These are phyloP conservation scores for Macropus fuliginosus DNA, from an alignment of 2,797 vertebrate species.

Conservation along the genomic window DNA sequence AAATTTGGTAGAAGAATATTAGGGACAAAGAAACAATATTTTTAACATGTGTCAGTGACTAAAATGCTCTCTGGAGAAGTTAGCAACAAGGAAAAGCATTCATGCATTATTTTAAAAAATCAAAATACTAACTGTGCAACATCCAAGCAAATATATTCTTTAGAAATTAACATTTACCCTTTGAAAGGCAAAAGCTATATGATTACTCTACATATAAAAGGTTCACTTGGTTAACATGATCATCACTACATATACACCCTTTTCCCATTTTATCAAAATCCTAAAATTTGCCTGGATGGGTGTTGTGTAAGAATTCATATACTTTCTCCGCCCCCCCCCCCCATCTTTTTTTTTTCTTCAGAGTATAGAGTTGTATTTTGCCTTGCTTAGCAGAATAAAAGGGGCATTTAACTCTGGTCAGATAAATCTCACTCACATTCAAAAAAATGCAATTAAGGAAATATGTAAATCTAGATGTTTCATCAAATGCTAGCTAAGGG, in stretches of 20 bases:
- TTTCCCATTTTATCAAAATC: conserved; percentile 66
- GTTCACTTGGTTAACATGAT: not conserved
- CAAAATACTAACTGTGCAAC: conserved; percentile 73
- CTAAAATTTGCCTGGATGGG: conserved; percentile 63
- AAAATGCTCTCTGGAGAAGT: conserved; percentile 70
- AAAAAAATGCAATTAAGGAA: conserved; percentile 89
- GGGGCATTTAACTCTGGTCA: conserved; percentile 86
- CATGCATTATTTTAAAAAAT: conserved; percentile 64
- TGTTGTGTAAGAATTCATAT: conserved; percentile 72
- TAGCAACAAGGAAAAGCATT: conserved; percentile 71
- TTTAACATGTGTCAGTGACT: conserved; percentile 47
- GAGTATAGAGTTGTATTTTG: conserved; percentile 80
- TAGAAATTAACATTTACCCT: conserved; percentile 64
- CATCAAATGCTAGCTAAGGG: conserved; percentile 87
- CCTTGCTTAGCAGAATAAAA: conserved; percentile 82
- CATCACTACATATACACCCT: not conserved
- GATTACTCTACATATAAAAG: not conserved
- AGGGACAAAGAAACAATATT: conserved; percentile 66
- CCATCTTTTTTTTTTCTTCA: conserved; percentile 68
- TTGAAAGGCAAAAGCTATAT: conserved; percentile 76
- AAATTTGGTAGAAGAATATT: conserved; percentile 67
- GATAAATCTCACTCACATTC: conserved; percentile 87
- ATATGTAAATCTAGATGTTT: conserved; percentile 91
- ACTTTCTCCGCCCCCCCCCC: not conserved
- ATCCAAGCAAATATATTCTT: conserved; percentile 68